Percentiles rank a stretch among this genome's conserved stretches.
phyloP scores from a whole-genome alignment of 1,140 invertebrate genomes.

The Melanaphis sacchari region DNA sequence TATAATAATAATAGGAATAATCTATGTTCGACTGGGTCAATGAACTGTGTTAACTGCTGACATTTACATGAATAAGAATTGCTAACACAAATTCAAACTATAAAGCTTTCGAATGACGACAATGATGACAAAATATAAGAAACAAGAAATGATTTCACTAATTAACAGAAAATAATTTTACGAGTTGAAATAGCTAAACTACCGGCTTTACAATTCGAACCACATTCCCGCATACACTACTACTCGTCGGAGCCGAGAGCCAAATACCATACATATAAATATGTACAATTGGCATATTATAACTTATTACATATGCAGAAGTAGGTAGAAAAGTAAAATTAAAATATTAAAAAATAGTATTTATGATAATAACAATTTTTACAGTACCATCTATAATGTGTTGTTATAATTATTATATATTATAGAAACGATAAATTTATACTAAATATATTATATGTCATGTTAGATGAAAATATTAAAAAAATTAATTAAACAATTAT shows the following conservation, averaged over 20 bases:
- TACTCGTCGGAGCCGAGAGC: not conserved
- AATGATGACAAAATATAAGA: not conserved
- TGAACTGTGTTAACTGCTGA: conserved; percentile 39
- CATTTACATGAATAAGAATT: conserved; percentile 45
- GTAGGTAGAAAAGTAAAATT: not conserved
- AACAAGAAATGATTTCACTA: conserved; percentile 22
- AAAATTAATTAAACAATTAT: conserved; percentile 10
- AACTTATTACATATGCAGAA: not conserved
- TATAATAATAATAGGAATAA: conserved; percentile 12
- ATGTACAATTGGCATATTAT: not conserved
- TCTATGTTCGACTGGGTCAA: conserved; percentile 27
- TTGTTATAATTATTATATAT: no score
- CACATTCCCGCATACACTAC: not conserved
- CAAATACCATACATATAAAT: not conserved
- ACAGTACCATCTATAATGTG: not conserved
- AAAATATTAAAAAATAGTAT: not conserved
- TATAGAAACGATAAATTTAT: not conserved
- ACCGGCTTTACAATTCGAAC: conserved; percentile 20
- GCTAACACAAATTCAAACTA: not conserved
- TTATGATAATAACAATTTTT: not conserved
- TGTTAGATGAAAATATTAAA: not conserved
- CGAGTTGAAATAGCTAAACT: not conserved
- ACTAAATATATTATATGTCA: not conserved
- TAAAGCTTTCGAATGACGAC: conserved; percentile 12
- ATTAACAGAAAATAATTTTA: conserved; percentile 34